Base-by-base conservation (phyloP, 2,113 vertebrate species). In the Crotalus horridus region DNA sequence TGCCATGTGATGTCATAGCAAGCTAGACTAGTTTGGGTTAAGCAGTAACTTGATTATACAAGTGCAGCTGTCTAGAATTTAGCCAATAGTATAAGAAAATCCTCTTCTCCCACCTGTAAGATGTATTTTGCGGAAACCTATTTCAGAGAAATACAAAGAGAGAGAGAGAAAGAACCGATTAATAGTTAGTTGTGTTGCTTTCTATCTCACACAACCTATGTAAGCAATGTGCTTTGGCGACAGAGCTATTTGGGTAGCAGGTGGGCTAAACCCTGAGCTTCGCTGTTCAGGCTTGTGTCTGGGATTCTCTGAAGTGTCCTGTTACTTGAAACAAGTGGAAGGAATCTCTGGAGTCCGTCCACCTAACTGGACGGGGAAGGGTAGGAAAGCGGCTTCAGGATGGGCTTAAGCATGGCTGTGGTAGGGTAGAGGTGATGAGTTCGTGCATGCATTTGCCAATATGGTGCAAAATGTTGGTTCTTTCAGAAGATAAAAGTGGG, bases 1-100 rank as follows among this genome's bases (percentile, higher is more conserved):
- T 94, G 87, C 92, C 93, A 88, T 91, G 89, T 61, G 88, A 93
- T 88, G 61, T 93, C 54, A 88, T 89, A 87, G 91, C 53, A 61
- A 96, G 97, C 96, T 93, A 90, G 94, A 88, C 94, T 95, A 93
- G 85, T 96, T 96, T 95, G 94, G 93, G 69, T 93, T 96, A 54
- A 95, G 69, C 46, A 61, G 86, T 95, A 94, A 95, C 88, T 51
- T 95, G 86, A 95, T 95, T 46, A 58, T 89, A 86, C 12, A 58
- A 86, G 94, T 89, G 12, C 89, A 90, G 85, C 94, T 94, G 94
- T 94, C 91, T 69, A 86, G 85, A 89, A 88, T 95, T 94, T 93
- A 93, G 10, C 58, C 90, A 93, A 10, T 21, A 53, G 20, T 94
- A 74, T 93, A 96, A 85, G 59, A 81, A 29, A 74, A 51, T 55